Conservation (phyloP, 2,888 invertebrate genomes). For the Scaptomyza reducta region DNA sequence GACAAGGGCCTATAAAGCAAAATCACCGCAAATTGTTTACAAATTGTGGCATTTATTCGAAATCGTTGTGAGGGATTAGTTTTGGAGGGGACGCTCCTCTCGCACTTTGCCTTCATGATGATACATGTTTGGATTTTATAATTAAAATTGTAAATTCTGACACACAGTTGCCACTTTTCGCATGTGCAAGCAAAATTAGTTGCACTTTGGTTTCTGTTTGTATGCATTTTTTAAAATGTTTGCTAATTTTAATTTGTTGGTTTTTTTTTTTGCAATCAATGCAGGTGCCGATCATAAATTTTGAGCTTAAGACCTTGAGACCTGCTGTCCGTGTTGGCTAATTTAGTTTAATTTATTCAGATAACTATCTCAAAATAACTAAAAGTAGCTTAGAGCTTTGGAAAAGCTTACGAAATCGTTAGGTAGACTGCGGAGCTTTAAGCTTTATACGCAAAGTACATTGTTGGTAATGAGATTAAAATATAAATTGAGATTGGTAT, state of each 20-base stretch:
- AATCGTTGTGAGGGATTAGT: slow-evolving; percentile 39
- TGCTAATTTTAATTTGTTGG: not conserved
- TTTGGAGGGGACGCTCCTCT: not conserved
- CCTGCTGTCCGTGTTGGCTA: not conserved
- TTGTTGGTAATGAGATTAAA: too few species aligned
- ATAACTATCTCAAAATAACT: too few species aligned
- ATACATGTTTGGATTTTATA: slow-evolving; percentile 22
- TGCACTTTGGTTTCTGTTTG: not conserved
- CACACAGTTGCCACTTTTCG: slow-evolving; percentile 20
- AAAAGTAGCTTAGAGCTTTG: too few species aligned
- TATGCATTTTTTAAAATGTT: not conserved
- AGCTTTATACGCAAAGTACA: too few species aligned
- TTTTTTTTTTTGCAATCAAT: not conserved
- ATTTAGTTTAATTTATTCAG: not conserved
- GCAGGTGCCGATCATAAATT: slow-evolving; percentile 32
- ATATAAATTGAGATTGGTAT: too few species aligned
- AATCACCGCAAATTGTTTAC: slow-evolving; percentile 69
- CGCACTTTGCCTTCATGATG: slow-evolving; percentile 4
- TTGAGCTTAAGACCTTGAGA: slow-evolving; percentile 5
- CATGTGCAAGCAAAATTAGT: slow-evolving; percentile 15
- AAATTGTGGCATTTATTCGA: slow-evolving; percentile 60
- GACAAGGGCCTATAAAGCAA: slow-evolving; percentile 6
- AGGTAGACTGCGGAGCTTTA: too few species aligned
- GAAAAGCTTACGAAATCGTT: too few species aligned
- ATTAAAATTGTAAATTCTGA: slow-evolving; percentile 16